These are phyloP conservation scores for human (Homo sapiens) DNA, from an alignment of 2,113 vertebrate genomes.

Conservation along the genomic window GRCh38 chr4:117878501-117879000, in stretches of 20 bases:
- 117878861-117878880: not conserved
- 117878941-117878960: not conserved
- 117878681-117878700: not conserved
- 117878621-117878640: not conserved
- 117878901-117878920: not conserved
- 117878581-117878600: not conserved
- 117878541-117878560: not conserved
- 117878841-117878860: not conserved
- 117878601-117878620: not conserved
- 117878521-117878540: not conserved
- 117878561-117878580: not conserved
- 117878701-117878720: not conserved
- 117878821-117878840: not conserved
- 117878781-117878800: not conserved
- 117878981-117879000: not conserved
- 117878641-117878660: not conserved
- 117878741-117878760: not conserved
- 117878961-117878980: not conserved
- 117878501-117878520: too few relatives aligned
- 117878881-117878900: not conserved
- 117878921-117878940: not conserved
- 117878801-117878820: not conserved
- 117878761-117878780: not conserved
- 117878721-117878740: not conserved
- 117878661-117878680: too few relatives aligned